phyloP scores from a whole-genome alignment of 2,888 invertebrate genomes.

The Napeogenes sylphis region DNA sequence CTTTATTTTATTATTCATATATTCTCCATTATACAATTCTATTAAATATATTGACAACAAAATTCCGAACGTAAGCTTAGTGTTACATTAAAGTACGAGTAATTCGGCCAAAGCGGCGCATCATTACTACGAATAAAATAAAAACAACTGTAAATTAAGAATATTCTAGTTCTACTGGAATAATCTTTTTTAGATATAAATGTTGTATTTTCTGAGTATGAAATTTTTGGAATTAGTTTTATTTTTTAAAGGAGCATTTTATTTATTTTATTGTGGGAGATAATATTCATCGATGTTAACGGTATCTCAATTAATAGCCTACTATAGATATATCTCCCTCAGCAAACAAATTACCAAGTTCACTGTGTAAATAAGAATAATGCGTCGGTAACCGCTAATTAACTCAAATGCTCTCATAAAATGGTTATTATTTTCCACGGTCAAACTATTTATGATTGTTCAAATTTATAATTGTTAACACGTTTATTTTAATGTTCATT shows the following conservation, averaged over 20 bases:
- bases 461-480: constrained; percentile 10
- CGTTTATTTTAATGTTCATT: not conserved
- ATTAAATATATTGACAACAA: no score
- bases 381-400: not conserved
- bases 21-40: no score
- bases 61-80: not conserved
- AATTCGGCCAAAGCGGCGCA: not conserved
- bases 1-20: not conserved
- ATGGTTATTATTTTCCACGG: not conserved
- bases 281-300: no score
- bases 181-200: not conserved
- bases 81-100: not conserved
- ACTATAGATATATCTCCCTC: no score
- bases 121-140: not conserved
- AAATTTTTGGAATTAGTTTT: not conserved
- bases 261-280: no score
- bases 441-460: constrained; percentile 12
- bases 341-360: no score
- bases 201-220: not conserved
- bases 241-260: no score
- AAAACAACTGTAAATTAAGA: not conserved
- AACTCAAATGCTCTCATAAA: not conserved
- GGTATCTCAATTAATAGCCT: no score
- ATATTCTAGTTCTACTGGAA: not conserved
- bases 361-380: not conserved